phyloP scores from a whole-genome alignment of 2,113 vertebrate genomes.

The Procavia capensis region DNA sequence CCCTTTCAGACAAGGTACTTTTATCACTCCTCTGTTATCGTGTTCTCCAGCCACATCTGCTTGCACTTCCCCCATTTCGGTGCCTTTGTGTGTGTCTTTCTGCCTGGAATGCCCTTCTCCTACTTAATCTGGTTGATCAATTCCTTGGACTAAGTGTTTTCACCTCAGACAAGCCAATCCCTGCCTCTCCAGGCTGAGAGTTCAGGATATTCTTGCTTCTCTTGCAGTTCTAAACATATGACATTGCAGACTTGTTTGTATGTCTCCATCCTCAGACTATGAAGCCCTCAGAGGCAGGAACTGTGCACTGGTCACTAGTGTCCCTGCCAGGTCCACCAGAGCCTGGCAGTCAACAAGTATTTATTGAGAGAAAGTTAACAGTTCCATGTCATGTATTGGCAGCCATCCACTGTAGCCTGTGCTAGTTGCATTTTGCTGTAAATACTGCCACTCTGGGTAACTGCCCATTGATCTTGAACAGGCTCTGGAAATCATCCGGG shows the following conservation, averaged over 20 bases:
- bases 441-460: conserved; percentile 79
- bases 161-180: not conserved
- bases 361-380: not conserved
- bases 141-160: not conserved
- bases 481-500: conserved; percentile 96
- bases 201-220: not conserved
- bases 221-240: not conserved
- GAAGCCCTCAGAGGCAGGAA: not conserved
- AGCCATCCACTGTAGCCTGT: not conserved
- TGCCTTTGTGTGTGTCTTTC: not conserved
- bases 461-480: conserved; percentile 69
- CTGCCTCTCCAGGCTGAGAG: not conserved
- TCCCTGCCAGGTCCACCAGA: not conserved
- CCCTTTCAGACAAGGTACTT: not conserved
- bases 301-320: not conserved
- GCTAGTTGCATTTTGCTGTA: accelerated
- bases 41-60: not conserved
- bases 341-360: not conserved
- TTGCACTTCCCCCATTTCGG: not conserved
- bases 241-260: not conserved
- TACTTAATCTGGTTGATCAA: not conserved
- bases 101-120: not conserved
- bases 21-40: not conserved
- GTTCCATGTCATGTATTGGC: not conserved
- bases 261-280: not conserved